phyloP scores from a whole-genome alignment of 2,888 invertebrate genomes.

The Galerucella pusilla region DNA sequence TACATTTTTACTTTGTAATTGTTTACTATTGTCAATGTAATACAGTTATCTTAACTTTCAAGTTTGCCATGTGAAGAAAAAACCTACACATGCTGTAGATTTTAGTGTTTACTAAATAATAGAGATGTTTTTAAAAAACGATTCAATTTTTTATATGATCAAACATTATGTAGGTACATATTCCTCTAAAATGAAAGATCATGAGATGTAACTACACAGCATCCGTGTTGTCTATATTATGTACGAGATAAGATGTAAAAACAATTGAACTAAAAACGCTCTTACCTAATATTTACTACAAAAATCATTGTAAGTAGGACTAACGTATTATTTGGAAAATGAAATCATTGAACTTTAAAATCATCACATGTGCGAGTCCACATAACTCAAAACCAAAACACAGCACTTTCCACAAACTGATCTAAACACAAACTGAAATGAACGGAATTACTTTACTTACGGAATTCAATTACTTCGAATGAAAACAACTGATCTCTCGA shows the following conservation, averaged over 20 bases:
- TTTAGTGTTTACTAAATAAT: neutral
- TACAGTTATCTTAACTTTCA: neutral
- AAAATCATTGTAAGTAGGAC: conserved; percentile 52
- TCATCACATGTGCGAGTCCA: conserved; percentile 57
- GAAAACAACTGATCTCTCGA: conserved; percentile 15
- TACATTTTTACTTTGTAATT: neutral
- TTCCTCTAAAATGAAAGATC: conserved; percentile 17
- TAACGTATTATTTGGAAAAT: conserved; percentile 47
- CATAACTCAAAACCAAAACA: conserved; percentile 48
- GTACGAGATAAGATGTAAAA: neutral
- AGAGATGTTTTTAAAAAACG: neutral
- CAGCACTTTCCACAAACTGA: conserved; percentile 47
- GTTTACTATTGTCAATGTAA: neutral
- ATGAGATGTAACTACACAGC: conserved; percentile 27
- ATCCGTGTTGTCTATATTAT: conserved; percentile 24
- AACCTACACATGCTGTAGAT: neutral
- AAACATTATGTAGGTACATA: neutral
- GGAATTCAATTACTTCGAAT: conserved; percentile 26
- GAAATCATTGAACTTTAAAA: conserved; percentile 49
- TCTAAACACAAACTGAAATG: conserved; percentile 50
- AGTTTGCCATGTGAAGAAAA: neutral
- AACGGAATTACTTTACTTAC: conserved; percentile 6
- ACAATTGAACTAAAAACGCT: conserved; percentile 23
- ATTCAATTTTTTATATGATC: neutral
- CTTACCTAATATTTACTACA: conserved; percentile 54